A percentile compares a stretch with the other conserved stretches of the same genome.
These are phyloP conservation scores for Parazoanthus darwini DNA, from an alignment of 92 coral and sea anemone genomes.

Conservation along the genomic window DNA sequence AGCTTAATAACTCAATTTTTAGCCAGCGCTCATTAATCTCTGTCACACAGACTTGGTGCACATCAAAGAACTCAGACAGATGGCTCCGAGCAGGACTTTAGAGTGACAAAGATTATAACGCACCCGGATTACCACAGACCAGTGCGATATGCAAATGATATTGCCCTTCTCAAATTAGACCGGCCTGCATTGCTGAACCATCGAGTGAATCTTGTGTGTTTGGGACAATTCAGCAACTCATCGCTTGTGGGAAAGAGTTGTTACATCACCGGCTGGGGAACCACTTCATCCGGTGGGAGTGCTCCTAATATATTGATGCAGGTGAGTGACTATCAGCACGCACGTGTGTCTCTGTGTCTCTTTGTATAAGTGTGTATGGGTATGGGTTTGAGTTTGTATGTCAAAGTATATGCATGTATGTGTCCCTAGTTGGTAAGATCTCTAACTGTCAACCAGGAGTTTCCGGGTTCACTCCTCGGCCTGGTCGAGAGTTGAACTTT, in stretches of 20 bases:
- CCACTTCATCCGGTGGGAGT: slow-evolving; percentile 26
- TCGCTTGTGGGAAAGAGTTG: slow-evolving; percentile 19
- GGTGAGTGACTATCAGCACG: neutral
- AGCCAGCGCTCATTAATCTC: neutral
- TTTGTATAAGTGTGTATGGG: no score
- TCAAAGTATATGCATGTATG: neutral
- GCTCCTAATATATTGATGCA: neutral
- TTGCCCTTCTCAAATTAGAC: slow-evolving; percentile 27
- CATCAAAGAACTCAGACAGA: neutral
- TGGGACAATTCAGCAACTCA: neutral
- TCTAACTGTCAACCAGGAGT: no score
- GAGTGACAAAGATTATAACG: slow-evolving; percentile 22
- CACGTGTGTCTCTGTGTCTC: no score
- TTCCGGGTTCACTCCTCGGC: no score
- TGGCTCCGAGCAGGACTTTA: slow-evolving; percentile 22
- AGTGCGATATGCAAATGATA: slow-evolving; percentile 27
- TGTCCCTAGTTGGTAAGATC: no score
- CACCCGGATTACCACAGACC: slow-evolving; percentile 14
- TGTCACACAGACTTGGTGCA: slow-evolving; percentile 23
- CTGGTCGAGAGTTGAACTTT: no score
- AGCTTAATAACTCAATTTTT: no score
- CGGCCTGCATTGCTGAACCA: slow-evolving; percentile 15
- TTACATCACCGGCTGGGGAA: slow-evolving; percentile 37
- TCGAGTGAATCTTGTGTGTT: slow-evolving; percentile 35
- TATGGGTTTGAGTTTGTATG: neutral